Evolutionary conservation across 2,113 vertebrate species (phyloP).

Genomic region (Crotalus tigris): DNA sequence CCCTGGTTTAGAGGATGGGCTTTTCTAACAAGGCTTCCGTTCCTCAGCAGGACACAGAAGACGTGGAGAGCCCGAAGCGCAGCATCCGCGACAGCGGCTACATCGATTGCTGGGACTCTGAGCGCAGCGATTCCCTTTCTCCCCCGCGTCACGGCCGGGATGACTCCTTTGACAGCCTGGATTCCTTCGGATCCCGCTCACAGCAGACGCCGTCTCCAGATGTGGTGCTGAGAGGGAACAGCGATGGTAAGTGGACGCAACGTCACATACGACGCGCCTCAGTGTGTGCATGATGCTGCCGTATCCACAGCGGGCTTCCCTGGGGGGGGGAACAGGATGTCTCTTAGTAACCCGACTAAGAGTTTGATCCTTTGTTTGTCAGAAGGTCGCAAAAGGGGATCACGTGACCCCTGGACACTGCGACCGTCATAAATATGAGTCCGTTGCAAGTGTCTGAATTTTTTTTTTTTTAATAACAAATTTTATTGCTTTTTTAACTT

Average conservation of each 20-base stretch:
- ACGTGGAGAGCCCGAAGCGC: conserved; percentile 86
- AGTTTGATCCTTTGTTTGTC: not conserved
- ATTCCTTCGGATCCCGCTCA: conserved; percentile 95
- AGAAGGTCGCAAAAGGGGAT: not conserved
- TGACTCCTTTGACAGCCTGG: conserved; percentile 98
- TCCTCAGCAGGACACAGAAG: conserved; percentile 83
- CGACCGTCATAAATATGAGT: not conserved
- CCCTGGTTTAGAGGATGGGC: not conserved
- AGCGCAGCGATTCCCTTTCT: conserved; percentile 94
- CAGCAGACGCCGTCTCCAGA: conserved; percentile 95
- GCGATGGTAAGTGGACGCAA: conserved; percentile 82
- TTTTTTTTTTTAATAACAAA: not conserved
- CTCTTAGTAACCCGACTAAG: not conserved
- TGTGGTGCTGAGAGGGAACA: conserved; percentile 89
- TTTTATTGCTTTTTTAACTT: no score
- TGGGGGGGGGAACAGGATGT: not conserved
- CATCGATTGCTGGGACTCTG: conserved; percentile 96
- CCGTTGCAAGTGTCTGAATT: not conserved
- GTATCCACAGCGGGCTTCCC: not conserved
- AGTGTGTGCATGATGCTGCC: conserved; percentile 9
- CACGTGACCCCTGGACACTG: not conserved
- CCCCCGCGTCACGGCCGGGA: conserved; percentile 89
- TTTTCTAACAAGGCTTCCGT: conserved; percentile 24
- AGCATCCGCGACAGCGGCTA: conserved; percentile 96
- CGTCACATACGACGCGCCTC: fast-evolving